Base-by-base conservation (phyloP, 2,113 vertebrate species). In the Spilogale gracilis region DNA sequence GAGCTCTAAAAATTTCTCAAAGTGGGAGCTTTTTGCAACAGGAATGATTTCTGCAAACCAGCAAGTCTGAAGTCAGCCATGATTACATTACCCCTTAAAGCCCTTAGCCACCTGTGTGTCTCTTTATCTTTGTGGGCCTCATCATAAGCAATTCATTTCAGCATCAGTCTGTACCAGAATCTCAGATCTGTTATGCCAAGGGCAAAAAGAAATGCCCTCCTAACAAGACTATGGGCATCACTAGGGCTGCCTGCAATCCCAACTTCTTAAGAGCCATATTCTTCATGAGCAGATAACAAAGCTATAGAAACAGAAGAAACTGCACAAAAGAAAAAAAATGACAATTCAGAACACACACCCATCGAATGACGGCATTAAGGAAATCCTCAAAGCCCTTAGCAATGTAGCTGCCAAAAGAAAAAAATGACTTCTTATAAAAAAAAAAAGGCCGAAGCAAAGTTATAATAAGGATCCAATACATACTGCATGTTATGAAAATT, bases 301-400 rank as follows among this genome's bases (percentile, higher is more conserved):
- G 96, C 96, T 96, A 14, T 0, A 97, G 92, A 92, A 95, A 89
- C 67, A 18, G 71, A 52, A 96, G 71, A 94, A 98, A 97, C 32
- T 74, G 79, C 92, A 97, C 69, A 92, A 96, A 97, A 95, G 96
- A 97, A 97, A 90, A 90, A 98, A 97, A 98, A 97, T 43, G 92
- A 95, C 95, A 96, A 97, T 92, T 97, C 71, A 32, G 83, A 98
- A 97, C 63, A 92, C 30, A 91, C 6, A 54, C 74, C 84, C 97
- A 54, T 74, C 82, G 94, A 98, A 93, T 96, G 95, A 97, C 7
- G 71, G 56, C 63, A 96, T 84, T 93, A 94, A 97, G 95, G 92
- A 98, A 97, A 95, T 67, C 96, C 96, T 95, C 83, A 84, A 98
- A 67, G 89, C 85, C 79, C 91, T 97, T 81, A 80, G 90, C 97